A percentile compares a stretch with the other conserved stretches of the same genome.
Conservation (phyloP, 2,113 vertebrate genomes). For the Pitta sordida region DNA sequence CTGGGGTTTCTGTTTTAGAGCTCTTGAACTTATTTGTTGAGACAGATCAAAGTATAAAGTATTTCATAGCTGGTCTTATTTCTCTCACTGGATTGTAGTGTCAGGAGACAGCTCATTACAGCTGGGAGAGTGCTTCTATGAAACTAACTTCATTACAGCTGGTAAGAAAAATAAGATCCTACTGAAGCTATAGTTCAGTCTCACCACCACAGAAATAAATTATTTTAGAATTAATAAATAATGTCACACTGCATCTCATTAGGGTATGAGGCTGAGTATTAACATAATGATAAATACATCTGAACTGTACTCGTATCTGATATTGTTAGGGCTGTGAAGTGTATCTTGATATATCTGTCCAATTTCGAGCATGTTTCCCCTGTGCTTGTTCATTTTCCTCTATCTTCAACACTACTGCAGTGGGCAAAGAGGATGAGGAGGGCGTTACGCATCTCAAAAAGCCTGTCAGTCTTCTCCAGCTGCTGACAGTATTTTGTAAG, state of each 20-base stretch:
- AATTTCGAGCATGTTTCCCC: not conserved
- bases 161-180: not conserved
- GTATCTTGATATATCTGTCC: not conserved
- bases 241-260: not conserved
- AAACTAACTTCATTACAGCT: constrained; percentile 15
- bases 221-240: constrained; percentile 35
- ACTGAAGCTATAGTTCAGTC: not conserved
- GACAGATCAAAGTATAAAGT: constrained; percentile 56
- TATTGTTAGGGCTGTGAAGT: not conserved
- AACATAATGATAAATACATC: not conserved
- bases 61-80: constrained; percentile 46
- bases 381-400: not conserved
- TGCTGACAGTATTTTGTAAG: not conserved
- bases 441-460: not conserved
- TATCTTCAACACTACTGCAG: not conserved
- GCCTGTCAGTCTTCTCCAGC: not conserved
- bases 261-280: not conserved
- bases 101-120: constrained; percentile 36
- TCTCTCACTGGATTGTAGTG: constrained; percentile 27
- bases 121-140: not conserved
- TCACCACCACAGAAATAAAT: not conserved
- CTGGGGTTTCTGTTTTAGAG: constrained; percentile 41
- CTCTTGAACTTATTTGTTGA: constrained; percentile 57
- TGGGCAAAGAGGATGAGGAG: not conserved
- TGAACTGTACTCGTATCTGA: not conserved